Evolutionary conservation across 2,888 invertebrate genomes (phyloP), one percentile per base, ranked within the genome.

Genomic region (Ophion slaviceki): DNA sequence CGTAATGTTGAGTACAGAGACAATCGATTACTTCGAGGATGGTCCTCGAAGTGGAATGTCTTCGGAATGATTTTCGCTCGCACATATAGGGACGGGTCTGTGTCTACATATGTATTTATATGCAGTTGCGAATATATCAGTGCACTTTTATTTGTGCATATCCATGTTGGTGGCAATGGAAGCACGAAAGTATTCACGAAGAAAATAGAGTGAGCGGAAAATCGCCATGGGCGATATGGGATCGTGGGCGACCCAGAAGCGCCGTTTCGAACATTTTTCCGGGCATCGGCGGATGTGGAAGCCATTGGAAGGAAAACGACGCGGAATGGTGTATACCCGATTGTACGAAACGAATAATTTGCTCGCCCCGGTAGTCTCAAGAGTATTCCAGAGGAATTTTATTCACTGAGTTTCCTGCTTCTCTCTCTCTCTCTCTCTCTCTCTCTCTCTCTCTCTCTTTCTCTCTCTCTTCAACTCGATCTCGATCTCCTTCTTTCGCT

Each of bases 281-380:
- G 24, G 57, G 53, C 57, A 64, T 79, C 71, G 47, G 61, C 62
- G 57, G 53, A 36, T 61, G 62, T 64, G 57, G 32, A 70, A 70
- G 61, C 70, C 28, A 62, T 20, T 28, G 36, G 70, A 70, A 78
- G 45, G 47, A n/a, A 71, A 78, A 32, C 59, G 45, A 64, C 72
- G 59, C 72, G 59, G 77, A 61, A 36, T 66, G 71, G 40, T 59
- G 40, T 40, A 68, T 74, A 78, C 68, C 78, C 78, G 81, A 81
- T 85, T 81, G 72, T 78, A 81, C 74, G 45, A 81, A 81, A 85
- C 77, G 84, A 85, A 85, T 85, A 81, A 85, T 85, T 81, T 85
- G 67, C 68, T 81, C 68, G 78, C 68, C 57, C 81, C 68, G 70
- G 81, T 66, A 45, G 74, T 85, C 85, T 78, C 85, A 20, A 32